Conservation (phyloP, 1,140 invertebrate genomes). For the Bradysia coprophila region DNA sequence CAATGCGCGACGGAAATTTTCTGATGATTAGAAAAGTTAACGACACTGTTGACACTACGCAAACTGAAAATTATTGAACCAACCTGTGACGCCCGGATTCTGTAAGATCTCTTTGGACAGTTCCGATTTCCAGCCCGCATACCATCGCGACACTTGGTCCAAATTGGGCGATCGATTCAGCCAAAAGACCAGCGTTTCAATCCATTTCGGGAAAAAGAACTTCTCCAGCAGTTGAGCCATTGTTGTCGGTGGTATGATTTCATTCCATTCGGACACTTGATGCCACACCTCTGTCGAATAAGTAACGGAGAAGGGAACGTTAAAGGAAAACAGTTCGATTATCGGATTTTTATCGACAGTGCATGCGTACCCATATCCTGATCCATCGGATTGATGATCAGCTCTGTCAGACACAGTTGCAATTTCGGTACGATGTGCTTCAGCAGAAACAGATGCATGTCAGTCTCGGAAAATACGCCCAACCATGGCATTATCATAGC, state of each 20-base stretch:
- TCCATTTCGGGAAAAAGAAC: slow-evolving; percentile 76
- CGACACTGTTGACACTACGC: no score
- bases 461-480: slow-evolving; percentile 59
- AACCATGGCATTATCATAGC: slow-evolving; percentile 87
- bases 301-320: no score
- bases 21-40: no score
- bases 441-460: slow-evolving; percentile 70
- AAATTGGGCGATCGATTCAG: slow-evolving; percentile 58
- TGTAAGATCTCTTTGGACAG: slow-evolving; percentile 44
- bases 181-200: slow-evolving; percentile 63
- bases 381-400: slow-evolving; percentile 72
- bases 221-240: slow-evolving; percentile 62
- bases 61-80: no score
- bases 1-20: slow-evolving; percentile 71
- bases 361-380: slow-evolving; percentile 50
- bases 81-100: slow-evolving; percentile 34
- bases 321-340: no score
- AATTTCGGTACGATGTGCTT: slow-evolving; percentile 87
- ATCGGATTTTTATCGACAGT: no score
- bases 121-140: slow-evolving; percentile 70
- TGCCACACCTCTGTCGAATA: slow-evolving; percentile 46
- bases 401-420: slow-evolving; percentile 42
- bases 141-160: slow-evolving; percentile 74
- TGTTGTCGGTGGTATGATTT: slow-evolving; percentile 47
- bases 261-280: slow-evolving; percentile 75